Base-by-base conservation (phyloP, 1,140 invertebrate species). In the Plutomurus gul region DNA sequence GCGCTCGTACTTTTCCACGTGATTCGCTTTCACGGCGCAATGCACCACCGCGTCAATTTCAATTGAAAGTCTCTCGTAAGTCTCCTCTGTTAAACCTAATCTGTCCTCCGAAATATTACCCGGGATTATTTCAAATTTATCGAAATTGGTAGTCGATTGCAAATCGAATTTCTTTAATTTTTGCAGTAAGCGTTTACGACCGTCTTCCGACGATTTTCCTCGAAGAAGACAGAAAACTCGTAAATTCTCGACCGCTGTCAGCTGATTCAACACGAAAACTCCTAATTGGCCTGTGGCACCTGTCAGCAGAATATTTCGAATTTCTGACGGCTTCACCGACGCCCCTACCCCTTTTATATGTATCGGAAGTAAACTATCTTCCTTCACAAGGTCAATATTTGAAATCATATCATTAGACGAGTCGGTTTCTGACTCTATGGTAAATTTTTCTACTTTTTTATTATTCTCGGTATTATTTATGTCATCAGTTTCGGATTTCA, bases 221-320 rank as follows among this genome's bases (percentile, higher is more conserved):
- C 76, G 56, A 11, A 77, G 3, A 1, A 77, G 22, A 25, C 76
- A 77, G 20, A 43, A 11, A 11, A 77, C 20, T 40, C 33, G 36
- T 0, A 77, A n/a, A 13, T 39, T 60, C 0, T 25, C 16, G 30
- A 78, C 7, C 36, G 39, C 40, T 13, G 70, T 22, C 18, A 78
- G 37, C n/a, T 78, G 16, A 20, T 65, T 47, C 1, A 78, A 4
- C 8, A 78, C 20, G 36, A 51, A 47, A 39, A 74, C 7, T 25
- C 77, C 77, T 37, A 78, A 37, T 18, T 73, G 71, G n/a, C 77
- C 77, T n/a, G 77, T 78, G 6, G 70, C 70, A 10, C 77, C 77
- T 18, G 77, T 78, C 4, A 78, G 37, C 10, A 78, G 36, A 74
- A 78, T 56, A 74, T n/a, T 74, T 46, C 0, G 77, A 39, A 7